A percentile compares a stretch with the other conserved stretches of the same genome.
Conservation (phyloP, 2,113 vertebrate genomes). For the Lepisosteus osseus region DNA sequence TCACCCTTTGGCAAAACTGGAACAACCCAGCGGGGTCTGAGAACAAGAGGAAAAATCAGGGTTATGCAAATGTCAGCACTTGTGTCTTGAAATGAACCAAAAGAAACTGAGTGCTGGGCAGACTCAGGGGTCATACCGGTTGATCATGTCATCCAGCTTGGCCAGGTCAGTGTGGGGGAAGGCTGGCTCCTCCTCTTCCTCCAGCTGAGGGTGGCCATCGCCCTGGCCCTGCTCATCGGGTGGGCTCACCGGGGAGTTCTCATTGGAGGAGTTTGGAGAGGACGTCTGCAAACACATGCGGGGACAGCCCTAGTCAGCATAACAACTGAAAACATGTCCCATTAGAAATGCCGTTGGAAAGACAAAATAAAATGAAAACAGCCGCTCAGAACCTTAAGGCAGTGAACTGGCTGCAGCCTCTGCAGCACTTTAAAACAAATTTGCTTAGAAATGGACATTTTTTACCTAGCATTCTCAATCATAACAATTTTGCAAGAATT, state of each 20-base stretch:
- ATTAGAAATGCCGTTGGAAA: neutral
- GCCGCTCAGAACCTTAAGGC: neutral
- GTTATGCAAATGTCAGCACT: neutral
- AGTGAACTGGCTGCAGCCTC: neutral
- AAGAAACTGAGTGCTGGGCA: neutral
- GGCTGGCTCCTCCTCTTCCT: slow-evolving; percentile 93
- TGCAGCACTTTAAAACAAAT: no score
- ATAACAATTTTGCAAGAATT: no score
- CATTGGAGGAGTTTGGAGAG: slow-evolving; percentile 97
- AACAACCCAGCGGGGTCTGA: slow-evolving; percentile 98
- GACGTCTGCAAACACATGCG: slow-evolving; percentile 72
- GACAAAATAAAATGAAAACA: neutral
- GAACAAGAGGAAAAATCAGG: slow-evolving; percentile 8
- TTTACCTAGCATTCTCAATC: no score
- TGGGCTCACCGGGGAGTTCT: slow-evolving; percentile 96
- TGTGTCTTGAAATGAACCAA: neutral
- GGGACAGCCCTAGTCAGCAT: neutral
- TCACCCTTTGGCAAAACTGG: slow-evolving; percentile 99
- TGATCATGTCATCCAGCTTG: slow-evolving; percentile 99
- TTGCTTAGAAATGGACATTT: no score
- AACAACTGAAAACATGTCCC: no score
- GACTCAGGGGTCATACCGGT: slow-evolving; percentile 70
- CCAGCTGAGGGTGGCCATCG: slow-evolving; percentile 85
- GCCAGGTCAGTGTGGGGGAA: slow-evolving; percentile 98
- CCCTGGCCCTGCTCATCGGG: slow-evolving; percentile 89